phyloP scores from a whole-genome alignment of 2,113 vertebrate species.

The Tinamus guttatus region DNA sequence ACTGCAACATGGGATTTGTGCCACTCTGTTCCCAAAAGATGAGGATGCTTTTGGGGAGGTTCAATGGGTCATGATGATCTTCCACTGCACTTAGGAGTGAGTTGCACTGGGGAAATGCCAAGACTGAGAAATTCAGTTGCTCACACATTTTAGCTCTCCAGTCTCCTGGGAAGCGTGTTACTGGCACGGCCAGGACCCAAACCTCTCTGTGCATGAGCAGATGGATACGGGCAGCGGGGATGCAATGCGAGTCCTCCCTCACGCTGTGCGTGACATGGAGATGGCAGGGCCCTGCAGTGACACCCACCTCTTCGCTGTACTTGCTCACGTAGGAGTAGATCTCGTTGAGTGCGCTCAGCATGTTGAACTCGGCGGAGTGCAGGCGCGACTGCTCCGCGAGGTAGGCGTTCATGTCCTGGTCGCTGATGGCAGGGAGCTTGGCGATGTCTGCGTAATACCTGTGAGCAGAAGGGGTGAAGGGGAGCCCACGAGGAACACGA shows the following conservation, averaged over 20 bases:
- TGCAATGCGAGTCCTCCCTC: accelerated
- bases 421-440: constrained; percentile 95
- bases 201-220: accelerated
- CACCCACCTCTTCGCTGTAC: constrained; percentile 94
- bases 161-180: neutral
- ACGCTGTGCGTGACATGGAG: accelerated
- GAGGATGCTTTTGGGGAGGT: neutral
- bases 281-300: accelerated
- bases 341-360: constrained; percentile 96
- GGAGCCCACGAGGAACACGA: accelerated
- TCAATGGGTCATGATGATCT: neutral
- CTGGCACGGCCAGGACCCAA: accelerated
- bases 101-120: neutral
- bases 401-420: constrained; percentile 99
- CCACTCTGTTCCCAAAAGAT: neutral
- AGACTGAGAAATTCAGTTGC: neutral
- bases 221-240: accelerated
- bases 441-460: constrained; percentile 98
- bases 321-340: constrained; percentile 99
- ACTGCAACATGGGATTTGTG: neutral
- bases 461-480: neutral
- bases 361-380: constrained; percentile 94
- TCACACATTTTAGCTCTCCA: neutral
- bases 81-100: neutral
- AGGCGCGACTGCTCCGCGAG: constrained; percentile 96